A percentile compares a stretch with the other conserved stretches of the same genome.
Conservation (phyloP, 2,113 vertebrate species). For the Promerops cafer region DNA sequence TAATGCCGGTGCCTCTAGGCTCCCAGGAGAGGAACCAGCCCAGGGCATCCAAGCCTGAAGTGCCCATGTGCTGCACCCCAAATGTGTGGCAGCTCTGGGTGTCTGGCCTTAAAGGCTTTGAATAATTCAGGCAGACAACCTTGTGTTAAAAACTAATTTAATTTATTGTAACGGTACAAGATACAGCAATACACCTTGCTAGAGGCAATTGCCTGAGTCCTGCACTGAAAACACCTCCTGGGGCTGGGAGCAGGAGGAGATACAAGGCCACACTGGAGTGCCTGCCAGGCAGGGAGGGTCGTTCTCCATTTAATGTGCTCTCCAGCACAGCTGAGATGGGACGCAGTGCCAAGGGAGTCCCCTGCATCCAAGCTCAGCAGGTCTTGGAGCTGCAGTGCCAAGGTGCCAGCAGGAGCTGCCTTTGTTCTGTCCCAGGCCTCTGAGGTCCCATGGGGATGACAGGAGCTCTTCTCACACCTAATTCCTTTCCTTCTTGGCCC, state of each 20-base stretch:
- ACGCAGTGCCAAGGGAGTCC: accelerated
- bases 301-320: not conserved
- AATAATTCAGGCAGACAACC: not conserved
- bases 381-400: not conserved
- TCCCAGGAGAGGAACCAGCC: not conserved
- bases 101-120: not conserved
- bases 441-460: not conserved
- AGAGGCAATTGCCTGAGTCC: not conserved
- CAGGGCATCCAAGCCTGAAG: not conserved
- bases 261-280: not conserved
- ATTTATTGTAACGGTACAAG: not conserved
- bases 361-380: not conserved
- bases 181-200: not conserved
- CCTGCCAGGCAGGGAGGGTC: not conserved
- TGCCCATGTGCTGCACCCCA: accelerated
- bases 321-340: not conserved
- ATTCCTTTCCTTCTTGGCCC: not conserved
- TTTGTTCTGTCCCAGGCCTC: not conserved
- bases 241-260: not conserved
- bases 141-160: not conserved
- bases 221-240: not conserved
- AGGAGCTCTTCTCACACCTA: not conserved
- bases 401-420: not conserved
- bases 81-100: not conserved
- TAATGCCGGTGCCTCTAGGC: not conserved